Conservation (phyloP, 2,113 vertebrate species). For the Phalacrocorax brasilianus region DNA sequence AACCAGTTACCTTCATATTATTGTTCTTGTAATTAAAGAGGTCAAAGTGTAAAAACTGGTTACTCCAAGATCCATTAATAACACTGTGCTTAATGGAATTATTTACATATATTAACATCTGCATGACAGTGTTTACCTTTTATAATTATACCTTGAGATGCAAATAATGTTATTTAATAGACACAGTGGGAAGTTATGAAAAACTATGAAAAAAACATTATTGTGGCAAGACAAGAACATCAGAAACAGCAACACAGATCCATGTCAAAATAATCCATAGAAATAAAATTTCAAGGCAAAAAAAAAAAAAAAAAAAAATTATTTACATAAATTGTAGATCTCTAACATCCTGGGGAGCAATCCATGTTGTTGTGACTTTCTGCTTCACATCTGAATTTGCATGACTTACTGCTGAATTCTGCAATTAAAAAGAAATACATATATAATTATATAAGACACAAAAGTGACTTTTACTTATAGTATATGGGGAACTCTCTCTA, state of each 20-base stretch:
- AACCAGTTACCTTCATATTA: neutral
- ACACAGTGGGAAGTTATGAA: neutral
- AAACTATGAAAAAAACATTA: neutral
- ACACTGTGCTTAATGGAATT: neutral
- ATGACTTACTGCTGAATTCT: slow-evolving; percentile 79
- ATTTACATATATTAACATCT: neutral
- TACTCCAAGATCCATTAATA: neutral
- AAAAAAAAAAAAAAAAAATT: neutral
- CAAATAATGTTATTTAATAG: neutral
- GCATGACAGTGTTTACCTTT: neutral
- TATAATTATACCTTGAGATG: neutral
- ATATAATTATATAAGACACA: neutral
- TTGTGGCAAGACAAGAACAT: neutral
- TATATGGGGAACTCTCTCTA: neutral
- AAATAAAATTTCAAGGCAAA: neutral
- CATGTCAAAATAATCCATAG: neutral
- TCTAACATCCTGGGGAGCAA: slow-evolving; percentile 26
- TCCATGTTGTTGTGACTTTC: slow-evolving; percentile 73
- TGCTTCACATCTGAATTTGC: slow-evolving; percentile 41
- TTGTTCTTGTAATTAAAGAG: neutral
- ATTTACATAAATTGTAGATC: slow-evolving; percentile 78
- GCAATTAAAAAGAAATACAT: neutral
- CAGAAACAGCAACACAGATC: neutral
- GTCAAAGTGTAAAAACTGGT: neutral
- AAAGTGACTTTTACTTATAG: neutral